These are phyloP conservation scores for Nephrotoma flavescens DNA, from an alignment of 2,888 invertebrate species.

Conservation along the genomic window DNA sequence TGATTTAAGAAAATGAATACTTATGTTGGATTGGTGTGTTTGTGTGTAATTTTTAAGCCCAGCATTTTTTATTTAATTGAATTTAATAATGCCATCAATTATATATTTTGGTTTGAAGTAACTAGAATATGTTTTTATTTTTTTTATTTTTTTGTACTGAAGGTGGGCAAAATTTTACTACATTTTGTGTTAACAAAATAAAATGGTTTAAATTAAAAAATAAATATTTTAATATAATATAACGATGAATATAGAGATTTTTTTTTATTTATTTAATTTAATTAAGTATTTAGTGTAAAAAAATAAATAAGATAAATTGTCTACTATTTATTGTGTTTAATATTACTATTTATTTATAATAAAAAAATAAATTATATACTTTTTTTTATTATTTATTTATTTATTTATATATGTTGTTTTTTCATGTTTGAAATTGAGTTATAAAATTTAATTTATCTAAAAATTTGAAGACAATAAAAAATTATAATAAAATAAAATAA, in stretches of 20 bases:
- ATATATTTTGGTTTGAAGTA: background rate
- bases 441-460: background rate
- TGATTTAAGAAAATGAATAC: background rate
- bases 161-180: conserved; percentile 9
- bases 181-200: background rate
- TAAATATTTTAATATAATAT: background rate
- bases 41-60: background rate
- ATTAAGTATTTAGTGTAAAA: background rate
- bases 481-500: background rate
- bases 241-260: background rate
- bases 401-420: background rate
- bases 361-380: background rate
- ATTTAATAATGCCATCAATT: conserved; percentile 6
- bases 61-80: background rate
- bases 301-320: background rate
- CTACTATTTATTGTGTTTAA: background rate
- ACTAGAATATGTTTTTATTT: conserved; percentile 4
- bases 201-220: background rate
- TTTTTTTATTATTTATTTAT: background rate
- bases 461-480: background rate
- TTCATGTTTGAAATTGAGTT: background rate
- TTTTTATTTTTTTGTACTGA: conserved; percentile 10
- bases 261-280: background rate
- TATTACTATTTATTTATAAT: background rate
- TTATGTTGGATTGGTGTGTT: background rate